Percentiles rank a stretch among this genome's conserved stretches.
Evolutionary conservation across 2,797 vertebrate species (phyloP).

Genomic region (Gallinago solitaria): DNA sequence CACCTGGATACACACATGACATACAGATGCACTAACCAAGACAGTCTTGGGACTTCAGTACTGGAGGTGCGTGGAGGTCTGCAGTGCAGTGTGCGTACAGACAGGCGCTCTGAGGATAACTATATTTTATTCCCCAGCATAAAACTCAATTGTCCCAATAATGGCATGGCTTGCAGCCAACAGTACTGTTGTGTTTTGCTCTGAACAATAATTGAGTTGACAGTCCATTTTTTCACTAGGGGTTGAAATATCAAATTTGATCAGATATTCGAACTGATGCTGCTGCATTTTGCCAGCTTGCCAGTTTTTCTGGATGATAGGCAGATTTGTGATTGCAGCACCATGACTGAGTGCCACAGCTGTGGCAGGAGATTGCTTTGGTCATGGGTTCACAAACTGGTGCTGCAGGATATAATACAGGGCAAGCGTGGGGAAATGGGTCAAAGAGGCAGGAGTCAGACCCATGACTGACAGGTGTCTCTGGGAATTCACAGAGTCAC

Average conservation of each 20-base stretch:
- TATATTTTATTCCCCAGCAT: constrained; percentile 27
- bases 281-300: constrained; percentile 47
- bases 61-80: background rate
- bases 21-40: background rate
- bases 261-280: constrained; percentile 58
- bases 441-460: background rate
- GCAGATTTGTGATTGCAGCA: background rate
- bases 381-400: constrained; percentile 13
- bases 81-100: background rate
- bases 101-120: constrained; percentile 7
- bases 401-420: background rate
- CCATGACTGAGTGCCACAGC: background rate
- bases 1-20: background rate
- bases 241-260: constrained; percentile 65
- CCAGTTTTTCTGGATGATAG: constrained; percentile 44
- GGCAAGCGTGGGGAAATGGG: background rate
- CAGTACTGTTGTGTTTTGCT: constrained; percentile 31
- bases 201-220: constrained; percentile 64
- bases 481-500: background rate
- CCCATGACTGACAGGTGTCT: background rate
- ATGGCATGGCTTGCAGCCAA: constrained; percentile 61
- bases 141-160: constrained; percentile 57
- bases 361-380: constrained; percentile 12
- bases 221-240: constrained; percentile 59
- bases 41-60: background rate